Evolutionary conservation across 1,140 invertebrate species (phyloP).

Genomic region (Trypoxylus dichotomus): DNA sequence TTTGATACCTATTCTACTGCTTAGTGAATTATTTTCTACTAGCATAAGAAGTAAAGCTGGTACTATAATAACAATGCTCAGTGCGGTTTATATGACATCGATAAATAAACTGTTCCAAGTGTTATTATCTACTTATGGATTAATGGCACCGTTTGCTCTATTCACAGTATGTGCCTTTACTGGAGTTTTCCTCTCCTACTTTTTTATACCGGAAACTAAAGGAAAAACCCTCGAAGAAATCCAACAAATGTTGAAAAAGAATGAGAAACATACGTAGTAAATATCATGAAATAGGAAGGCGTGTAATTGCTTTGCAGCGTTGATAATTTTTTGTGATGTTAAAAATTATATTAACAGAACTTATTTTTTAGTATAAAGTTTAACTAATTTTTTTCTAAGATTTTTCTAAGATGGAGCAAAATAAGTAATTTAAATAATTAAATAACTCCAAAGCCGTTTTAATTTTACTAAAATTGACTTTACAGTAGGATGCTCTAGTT

Average conservation of each 20-base stretch:
- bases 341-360: neutral
- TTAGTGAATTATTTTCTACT: constrained; percentile 47
- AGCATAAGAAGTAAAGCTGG: constrained; percentile 47
- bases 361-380: no score
- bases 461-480: no score
- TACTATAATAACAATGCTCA: constrained; percentile 36
- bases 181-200: constrained; percentile 75
- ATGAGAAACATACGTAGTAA: neutral
- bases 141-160: constrained; percentile 76
- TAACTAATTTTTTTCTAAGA: no score
- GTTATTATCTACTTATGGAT: constrained; percentile 60
- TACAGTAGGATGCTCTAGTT: no score
- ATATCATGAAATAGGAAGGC: neutral
- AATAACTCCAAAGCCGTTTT: no score
- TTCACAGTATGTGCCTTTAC: constrained; percentile 73
- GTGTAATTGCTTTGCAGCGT: neutral
- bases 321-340: neutral
- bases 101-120: constrained; percentile 52
- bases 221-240: constrained; percentile 4
- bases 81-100: constrained; percentile 41
- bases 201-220: constrained; percentile 82
- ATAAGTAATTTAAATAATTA: no score
- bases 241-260: neutral
- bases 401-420: no score
- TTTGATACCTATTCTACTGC: constrained; percentile 42